These are phyloP conservation scores for Trichoplusia ni DNA, from an alignment of 1,140 invertebrate genomes.

Conservation along the genomic window DNA sequence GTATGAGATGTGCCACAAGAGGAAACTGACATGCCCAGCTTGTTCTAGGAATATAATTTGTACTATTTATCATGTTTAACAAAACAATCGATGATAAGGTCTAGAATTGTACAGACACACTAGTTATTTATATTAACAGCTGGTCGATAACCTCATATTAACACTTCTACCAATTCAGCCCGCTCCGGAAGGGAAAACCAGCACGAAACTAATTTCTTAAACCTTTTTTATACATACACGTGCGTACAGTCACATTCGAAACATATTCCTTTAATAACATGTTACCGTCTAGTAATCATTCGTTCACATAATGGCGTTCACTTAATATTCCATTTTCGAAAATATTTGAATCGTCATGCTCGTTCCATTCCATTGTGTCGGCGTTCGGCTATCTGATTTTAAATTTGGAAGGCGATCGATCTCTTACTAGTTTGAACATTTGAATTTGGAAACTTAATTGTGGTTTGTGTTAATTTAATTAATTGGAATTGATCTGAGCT, in stretches of 20 bases:
- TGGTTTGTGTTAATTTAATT: slow-evolving; percentile 44
- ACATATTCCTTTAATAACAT: slow-evolving; percentile 67
- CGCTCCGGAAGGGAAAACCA: background rate
- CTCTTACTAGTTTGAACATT: slow-evolving; percentile 61
- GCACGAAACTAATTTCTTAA: slow-evolving; percentile 2
- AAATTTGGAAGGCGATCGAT: slow-evolving; percentile 72
- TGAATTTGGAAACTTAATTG: slow-evolving; percentile 57
- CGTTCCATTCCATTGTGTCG: slow-evolving; percentile 73
- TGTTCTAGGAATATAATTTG: slow-evolving; percentile 13
- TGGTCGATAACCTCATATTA: too few species aligned
- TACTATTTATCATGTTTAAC: background rate
- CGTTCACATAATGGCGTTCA: slow-evolving; percentile 76
- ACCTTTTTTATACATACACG: background rate
- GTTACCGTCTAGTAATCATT: slow-evolving; percentile 65
- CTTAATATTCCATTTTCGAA: slow-evolving; percentile 80
- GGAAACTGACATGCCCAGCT: slow-evolving; percentile 16
- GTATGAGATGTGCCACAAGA: slow-evolving; percentile 3
- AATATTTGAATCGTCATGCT: slow-evolving; percentile 81
- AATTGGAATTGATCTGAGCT: slow-evolving; percentile 26
- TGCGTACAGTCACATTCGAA: slow-evolving; percentile 35
- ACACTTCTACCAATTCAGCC: background rate
- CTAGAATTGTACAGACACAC: too few species aligned
- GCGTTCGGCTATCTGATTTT: slow-evolving; percentile 72
- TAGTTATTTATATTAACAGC: too few species aligned
- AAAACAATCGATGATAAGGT: slow-evolving; percentile 3